Evolutionary conservation across 1,140 invertebrate species (phyloP).

Genomic region (Pentalonia nigronervosa): DNA sequence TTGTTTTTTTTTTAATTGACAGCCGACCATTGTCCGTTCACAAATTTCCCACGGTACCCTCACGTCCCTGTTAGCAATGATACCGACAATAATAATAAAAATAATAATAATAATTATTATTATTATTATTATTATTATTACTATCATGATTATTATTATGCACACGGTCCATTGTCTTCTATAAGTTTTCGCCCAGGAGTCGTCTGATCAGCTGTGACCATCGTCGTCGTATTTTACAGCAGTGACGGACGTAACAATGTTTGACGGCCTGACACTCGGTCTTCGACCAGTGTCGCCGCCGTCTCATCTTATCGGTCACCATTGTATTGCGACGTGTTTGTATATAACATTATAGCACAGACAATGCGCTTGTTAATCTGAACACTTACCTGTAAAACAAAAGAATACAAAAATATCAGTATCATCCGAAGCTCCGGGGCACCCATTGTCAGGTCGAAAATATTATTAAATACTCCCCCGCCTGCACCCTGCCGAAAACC

Average conservation of each 20-base stretch:
- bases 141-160: constrained; percentile 6
- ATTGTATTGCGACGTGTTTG: constrained; percentile 16
- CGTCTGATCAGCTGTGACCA: neutral
- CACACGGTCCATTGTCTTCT: constrained; percentile 39
- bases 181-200: neutral
- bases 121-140: neutral
- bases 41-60: constrained; percentile 33
- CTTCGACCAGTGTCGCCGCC: constrained; percentile 37
- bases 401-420: constrained; percentile 52
- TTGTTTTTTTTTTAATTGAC: constrained; percentile 1
- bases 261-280: constrained; percentile 44
- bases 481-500: constrained; percentile 13
- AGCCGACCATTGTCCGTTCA: neutral
- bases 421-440: constrained; percentile 55
- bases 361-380: constrained; percentile 56
- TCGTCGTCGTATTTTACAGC: neutral
- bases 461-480: constrained; percentile 16
- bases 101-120: neutral
- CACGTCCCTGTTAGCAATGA: neutral
- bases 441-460: constrained; percentile 52
- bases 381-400: constrained; percentile 57
- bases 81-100: constrained; percentile 7
- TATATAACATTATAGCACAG: neutral
- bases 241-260: constrained; percentile 54
- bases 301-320: constrained; percentile 25